Conservation (phyloP, 2,888 invertebrate genomes). For the Hoplodrina ambigua region DNA sequence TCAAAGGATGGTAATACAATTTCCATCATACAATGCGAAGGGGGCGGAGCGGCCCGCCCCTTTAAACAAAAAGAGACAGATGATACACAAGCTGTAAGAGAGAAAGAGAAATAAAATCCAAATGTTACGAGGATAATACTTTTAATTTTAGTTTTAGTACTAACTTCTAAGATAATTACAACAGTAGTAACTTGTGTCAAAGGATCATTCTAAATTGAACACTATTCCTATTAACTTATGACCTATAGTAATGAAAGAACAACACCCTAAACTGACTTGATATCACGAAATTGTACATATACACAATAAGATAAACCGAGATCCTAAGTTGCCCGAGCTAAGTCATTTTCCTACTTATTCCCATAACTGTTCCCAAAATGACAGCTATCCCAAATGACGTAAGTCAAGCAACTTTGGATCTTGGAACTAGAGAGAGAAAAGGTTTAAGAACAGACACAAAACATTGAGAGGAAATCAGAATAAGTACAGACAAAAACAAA, state of each 20-base stretch:
- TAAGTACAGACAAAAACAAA: neutral
- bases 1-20: constrained; percentile 45
- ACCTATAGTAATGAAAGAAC: too few species aligned
- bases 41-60: constrained; percentile 51
- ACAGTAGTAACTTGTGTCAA: neutral
- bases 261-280: too few species aligned
- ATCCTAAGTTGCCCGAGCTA: too few species aligned
- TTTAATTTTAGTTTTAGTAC: neutral
- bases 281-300: too few species aligned
- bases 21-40: neutral
- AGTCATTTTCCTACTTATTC: too few species aligned
- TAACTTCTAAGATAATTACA: neutral
- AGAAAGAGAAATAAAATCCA: constrained; percentile 37
- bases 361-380: too few species aligned
- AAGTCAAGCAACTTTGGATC: too few species aligned
- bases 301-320: too few species aligned
- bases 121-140: neutral
- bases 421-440: too few species aligned
- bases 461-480: neutral
- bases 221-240: too few species aligned
- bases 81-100: neutral
- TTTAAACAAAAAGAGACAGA: constrained; percentile 13
- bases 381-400: too few species aligned
- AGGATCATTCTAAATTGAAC: neutral
- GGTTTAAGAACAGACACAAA: neutral